These are phyloP conservation scores for Rhabdornis inornatus DNA, from an alignment of 2,113 vertebrate species.

Conservation along the genomic window DNA sequence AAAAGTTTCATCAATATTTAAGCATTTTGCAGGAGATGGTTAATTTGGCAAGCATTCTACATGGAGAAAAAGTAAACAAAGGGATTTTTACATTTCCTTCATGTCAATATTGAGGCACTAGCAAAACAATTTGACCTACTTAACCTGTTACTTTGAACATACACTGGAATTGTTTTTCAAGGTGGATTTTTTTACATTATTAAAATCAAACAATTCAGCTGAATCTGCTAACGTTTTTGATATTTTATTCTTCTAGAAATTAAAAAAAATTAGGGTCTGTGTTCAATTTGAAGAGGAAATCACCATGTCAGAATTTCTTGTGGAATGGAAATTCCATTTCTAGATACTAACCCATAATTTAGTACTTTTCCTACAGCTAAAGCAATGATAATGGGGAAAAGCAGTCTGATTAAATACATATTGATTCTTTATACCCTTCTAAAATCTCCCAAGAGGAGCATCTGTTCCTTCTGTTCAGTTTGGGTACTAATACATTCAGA, in stretches of 20 bases:
- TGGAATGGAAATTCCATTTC: not conserved
- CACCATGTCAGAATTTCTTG: not conserved
- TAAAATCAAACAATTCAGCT: not conserved
- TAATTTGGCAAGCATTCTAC: not conserved
- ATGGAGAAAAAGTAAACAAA: not conserved
- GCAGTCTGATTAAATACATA: not conserved
- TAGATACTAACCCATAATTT: not conserved
- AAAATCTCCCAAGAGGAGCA: not conserved
- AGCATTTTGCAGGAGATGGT: not conserved
- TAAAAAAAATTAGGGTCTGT: not conserved
- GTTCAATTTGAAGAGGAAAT: not conserved
- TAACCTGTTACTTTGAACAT: not conserved
- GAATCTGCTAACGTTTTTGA: not conserved
- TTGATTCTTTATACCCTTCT: not conserved
- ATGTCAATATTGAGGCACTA: not conserved
- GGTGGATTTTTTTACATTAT: not conserved
- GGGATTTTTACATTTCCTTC: not conserved
- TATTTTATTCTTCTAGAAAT: not conserved
- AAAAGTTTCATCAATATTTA: not conserved
- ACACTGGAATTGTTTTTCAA: not conserved
- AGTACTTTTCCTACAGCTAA: not conserved
- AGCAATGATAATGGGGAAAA: not conserved
- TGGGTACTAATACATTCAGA: not conserved
- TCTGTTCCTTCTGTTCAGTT: conserved; percentile 18
- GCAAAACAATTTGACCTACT: not conserved